phyloP scores from a whole-genome alignment of 2,797 vertebrate species.

The Rhinoraja longicauda region DNA sequence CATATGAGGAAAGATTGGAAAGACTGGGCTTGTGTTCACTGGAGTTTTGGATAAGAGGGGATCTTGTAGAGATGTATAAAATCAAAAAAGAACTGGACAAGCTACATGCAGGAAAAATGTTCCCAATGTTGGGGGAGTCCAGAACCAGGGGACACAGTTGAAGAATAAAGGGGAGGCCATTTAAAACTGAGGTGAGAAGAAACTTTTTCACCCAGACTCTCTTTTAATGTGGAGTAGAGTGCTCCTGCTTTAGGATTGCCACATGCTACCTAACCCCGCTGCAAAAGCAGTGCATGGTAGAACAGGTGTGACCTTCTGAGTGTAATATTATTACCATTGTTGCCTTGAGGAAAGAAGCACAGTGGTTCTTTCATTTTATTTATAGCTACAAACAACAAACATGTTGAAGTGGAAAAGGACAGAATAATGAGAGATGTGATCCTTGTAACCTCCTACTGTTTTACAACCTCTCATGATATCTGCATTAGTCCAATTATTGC shows the following conservation, averaged over 20 bases:
- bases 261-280: background rate
- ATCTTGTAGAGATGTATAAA: no score
- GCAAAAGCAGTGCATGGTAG: background rate
- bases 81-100: no score
- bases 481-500: background rate
- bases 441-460: background rate
- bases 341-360: background rate
- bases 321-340: background rate
- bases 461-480: background rate
- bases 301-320: background rate
- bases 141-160: no score
- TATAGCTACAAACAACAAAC: background rate
- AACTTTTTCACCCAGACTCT: no score
- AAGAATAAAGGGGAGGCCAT: no score
- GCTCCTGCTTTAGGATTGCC: background rate
- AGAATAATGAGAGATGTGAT: background rate
- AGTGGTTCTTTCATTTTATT: background rate
- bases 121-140: no score
- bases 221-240: background rate
- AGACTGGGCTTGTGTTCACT: no score
- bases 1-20: no score
- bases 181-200: no score
- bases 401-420: no score
- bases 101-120: no score
- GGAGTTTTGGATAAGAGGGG: no score